Base-by-base conservation (phyloP, 2,113 vertebrate genomes). In the Amblyornis subalaris region DNA sequence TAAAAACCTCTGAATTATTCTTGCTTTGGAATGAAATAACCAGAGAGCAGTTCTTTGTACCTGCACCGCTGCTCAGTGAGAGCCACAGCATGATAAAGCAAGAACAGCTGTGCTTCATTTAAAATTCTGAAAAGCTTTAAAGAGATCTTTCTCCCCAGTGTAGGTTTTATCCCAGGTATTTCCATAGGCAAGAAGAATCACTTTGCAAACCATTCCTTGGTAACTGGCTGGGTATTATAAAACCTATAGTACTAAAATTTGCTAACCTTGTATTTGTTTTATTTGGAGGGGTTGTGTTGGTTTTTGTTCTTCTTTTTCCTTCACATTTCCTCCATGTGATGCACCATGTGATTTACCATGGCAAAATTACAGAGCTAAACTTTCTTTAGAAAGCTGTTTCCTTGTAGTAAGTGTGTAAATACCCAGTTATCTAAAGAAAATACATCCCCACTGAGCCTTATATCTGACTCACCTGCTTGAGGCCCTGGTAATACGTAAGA, bases 231-330 rank as follows among this genome's bases (percentile, higher is more conserved):
- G 10, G 24, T 61, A 38, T 36, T 53, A 51, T 4, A 84, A 19
- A 84, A 70, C 16, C 22, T 47, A 3, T 1, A 35, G n/a, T 42
- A 84, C 22, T 54, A 33, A 47, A 60, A 54, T 47, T 61, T 45
- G 15, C 23, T 76, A 47, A 76, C 2, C 1, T 85, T 72, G 35
- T 51, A 12, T 42, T 71, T 84, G 17, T 4, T 76, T 76, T 53
- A 38, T 65, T 14, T 10, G 4, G 11, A 12, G 12, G 7, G 5
- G 1, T 53, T 33, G 3, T 22, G 16, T 16, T 29, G 20, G 1
- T 8, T 33, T 44, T 36, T 51, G 36, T 4, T 5, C 28, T 67
- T 4, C 11, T 38, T 58, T 53, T 53, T 6, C 12, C 26, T 77
- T 87, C 70, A 65, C 9, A 26, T 47, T 79, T 85, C 7, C 9